phyloP scores from a whole-genome alignment of 1,140 invertebrate species.

The Drosophila arizonae region DNA sequence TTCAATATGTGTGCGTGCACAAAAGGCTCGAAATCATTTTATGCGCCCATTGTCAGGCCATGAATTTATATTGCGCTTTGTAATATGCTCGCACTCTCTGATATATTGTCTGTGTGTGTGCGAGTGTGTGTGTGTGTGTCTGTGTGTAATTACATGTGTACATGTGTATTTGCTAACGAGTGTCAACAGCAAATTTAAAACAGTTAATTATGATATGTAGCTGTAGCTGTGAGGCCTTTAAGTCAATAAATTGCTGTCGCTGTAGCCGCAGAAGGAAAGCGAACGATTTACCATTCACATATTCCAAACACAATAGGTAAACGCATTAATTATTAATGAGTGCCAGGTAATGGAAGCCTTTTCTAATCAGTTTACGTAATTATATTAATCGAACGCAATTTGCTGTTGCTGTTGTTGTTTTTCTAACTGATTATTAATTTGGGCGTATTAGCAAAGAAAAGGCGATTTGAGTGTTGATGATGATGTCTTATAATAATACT shows the following conservation, averaged over 20 bases:
- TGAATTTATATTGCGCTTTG: conserved; percentile 48
- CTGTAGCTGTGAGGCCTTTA: conserved; percentile 5
- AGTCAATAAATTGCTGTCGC: conserved; percentile 6
- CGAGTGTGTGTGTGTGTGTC: conserved; percentile 6
- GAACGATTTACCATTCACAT: background rate
- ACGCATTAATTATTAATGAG: conserved; percentile 5
- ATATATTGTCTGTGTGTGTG: background rate
- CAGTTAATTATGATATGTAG: conserved; percentile 46
- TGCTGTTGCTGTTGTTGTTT: too few relatives aligned
- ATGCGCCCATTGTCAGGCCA: conserved; percentile 34
- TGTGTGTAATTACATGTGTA: conserved; percentile 37
- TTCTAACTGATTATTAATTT: too few relatives aligned
- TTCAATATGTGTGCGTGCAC: conserved; percentile 66
- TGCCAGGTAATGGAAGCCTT: background rate
- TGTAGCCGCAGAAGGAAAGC: background rate
- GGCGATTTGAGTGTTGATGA: too few relatives aligned
- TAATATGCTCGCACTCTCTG: conserved; percentile 21
- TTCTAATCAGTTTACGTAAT: background rate
- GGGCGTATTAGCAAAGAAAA: too few relatives aligned
- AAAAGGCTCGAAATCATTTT: conserved; percentile 54
- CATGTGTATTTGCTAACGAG: conserved; percentile 33
- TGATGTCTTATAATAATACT: too few relatives aligned
- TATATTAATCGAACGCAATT: background rate
- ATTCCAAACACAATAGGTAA: background rate
- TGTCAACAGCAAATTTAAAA: conserved; percentile 51